Percentiles rank a stretch among this genome's conserved stretches.
phyloP scores from a whole-genome alignment of 2,888 invertebrate species.

The Himalopsyche anomala region DNA sequence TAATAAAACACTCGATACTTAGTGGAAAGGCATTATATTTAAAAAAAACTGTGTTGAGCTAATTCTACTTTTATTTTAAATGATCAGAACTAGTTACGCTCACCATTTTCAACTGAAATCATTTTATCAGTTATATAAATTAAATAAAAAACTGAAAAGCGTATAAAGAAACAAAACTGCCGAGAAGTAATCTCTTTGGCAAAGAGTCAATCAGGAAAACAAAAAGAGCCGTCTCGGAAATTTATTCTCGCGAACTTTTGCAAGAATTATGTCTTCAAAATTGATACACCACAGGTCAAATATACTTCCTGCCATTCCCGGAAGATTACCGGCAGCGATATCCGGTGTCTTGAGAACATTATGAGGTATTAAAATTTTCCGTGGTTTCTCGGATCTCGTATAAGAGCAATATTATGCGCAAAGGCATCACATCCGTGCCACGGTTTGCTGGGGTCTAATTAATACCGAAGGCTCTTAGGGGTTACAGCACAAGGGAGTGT shows the following conservation, averaged over 20 bases:
- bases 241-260: background rate
- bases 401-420: background rate
- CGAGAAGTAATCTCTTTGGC: too few relatives aligned
- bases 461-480: background rate
- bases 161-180: too few relatives aligned
- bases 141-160: too few relatives aligned
- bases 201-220: too few relatives aligned
- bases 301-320: constrained; percentile 4
- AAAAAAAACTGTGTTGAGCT: too few relatives aligned
- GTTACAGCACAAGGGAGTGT: background rate
- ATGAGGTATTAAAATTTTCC: background rate
- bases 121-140: too few relatives aligned
- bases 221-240: too few relatives aligned
- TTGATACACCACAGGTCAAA: background rate
- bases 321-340: background rate
- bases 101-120: too few relatives aligned
- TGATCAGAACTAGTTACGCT: too few relatives aligned
- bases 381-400: background rate
- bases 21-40: too few relatives aligned
- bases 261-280: background rate
- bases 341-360: constrained; percentile 6
- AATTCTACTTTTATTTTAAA: too few relatives aligned
- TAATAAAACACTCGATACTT: too few relatives aligned
- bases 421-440: background rate
- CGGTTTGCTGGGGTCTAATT: background rate